Percentiles rank a stretch among this genome's conserved stretches.
phyloP scores from a whole-genome alignment of 2,888 invertebrate species.

The Nomada ruficornis region DNA sequence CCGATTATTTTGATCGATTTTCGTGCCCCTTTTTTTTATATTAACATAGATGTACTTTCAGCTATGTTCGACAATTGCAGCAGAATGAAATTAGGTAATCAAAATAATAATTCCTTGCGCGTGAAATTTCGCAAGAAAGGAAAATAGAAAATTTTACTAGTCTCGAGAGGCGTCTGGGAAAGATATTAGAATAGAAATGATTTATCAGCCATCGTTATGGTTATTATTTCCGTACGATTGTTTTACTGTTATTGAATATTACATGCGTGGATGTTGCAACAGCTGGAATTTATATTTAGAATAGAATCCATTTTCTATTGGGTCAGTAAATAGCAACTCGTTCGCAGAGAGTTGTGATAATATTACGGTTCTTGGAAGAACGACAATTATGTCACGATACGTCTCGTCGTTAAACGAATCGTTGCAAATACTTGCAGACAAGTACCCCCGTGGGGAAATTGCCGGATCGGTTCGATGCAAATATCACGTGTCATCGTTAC shows the following conservation, averaged over 20 bases:
- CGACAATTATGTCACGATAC: neutral
- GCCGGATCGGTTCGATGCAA: constrained; percentile 15
- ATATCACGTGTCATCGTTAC: constrained; percentile 35
- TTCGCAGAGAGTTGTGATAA: neutral
- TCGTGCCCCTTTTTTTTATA: neutral
- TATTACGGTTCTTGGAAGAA: neutral
- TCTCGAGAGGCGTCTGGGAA: neutral
- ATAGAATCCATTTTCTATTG: no score
- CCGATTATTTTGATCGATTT: neutral
- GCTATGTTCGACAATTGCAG: neutral
- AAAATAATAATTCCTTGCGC: no score
- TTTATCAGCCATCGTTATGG: no score
- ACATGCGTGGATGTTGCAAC: no score
- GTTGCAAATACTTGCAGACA: constrained; percentile 18
- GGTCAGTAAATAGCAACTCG: neutral
- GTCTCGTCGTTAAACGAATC: constrained; percentile 18
- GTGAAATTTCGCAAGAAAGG: neutral
- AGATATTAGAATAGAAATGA: neutral
- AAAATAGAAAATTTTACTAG: neutral
- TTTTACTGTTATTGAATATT: no score
- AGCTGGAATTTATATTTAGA: no score
- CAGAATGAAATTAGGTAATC: no score
- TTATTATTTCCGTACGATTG: no score
- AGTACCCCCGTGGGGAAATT: constrained; percentile 17
- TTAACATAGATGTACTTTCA: neutral